Evolutionary conservation across 1,140 invertebrate species (phyloP).

Genomic region (Aleiodes sp.): DNA sequence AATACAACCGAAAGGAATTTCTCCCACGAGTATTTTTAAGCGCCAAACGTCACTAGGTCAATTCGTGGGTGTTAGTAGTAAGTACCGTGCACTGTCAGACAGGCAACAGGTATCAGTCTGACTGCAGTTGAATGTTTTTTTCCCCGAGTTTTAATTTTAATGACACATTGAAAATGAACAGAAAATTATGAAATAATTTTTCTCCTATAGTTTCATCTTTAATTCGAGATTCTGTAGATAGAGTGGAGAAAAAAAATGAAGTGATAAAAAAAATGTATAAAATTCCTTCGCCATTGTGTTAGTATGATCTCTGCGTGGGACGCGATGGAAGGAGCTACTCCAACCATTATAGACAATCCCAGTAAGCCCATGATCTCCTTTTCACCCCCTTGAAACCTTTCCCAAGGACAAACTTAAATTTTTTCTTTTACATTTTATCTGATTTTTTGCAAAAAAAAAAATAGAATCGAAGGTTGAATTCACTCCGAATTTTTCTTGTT

Average conservation of each 20-base stretch:
- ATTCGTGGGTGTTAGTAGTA: constrained; percentile 2
- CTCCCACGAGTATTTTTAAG: too few species aligned
- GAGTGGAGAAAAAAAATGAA: too few species aligned
- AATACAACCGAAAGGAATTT: too few species aligned
- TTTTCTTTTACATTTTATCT: neutral
- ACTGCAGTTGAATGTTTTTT: neutral
- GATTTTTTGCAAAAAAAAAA: too few species aligned
- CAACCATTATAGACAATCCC: neutral
- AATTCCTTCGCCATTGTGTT: neutral
- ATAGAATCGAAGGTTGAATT: too few species aligned
- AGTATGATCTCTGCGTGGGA: neutral
- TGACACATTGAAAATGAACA: neutral
- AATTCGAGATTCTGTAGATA: too few species aligned
- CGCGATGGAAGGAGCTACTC: neutral
- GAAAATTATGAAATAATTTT: neutral
- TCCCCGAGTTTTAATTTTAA: neutral
- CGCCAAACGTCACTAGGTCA: neutral
- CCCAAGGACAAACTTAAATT: neutral
- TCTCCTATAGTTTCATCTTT: neutral
- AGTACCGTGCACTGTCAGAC: constrained; percentile 2
- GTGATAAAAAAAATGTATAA: neutral
- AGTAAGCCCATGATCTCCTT: neutral
- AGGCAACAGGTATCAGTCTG: constrained; percentile 8
- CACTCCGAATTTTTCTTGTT: too few species aligned
- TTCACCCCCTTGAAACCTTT: neutral